Percentiles rank a stretch among this genome's conserved stretches.
phyloP scores from a whole-genome alignment of 1,140 invertebrate genomes.

The Anadara kagoshimensis region DNA sequence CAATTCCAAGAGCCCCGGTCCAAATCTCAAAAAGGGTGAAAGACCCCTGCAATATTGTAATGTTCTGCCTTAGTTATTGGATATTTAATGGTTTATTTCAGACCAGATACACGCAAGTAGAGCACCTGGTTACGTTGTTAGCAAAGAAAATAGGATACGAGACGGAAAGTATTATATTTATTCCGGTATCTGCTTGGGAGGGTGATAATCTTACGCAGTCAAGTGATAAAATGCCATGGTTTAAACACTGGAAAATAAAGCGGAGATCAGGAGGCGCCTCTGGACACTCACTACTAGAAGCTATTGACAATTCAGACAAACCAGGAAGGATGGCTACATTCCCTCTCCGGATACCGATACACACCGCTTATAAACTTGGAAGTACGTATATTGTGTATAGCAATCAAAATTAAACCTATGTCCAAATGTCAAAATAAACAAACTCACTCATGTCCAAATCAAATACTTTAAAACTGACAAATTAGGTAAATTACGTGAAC shows the following conservation, averaged over 20 bases:
- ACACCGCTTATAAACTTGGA: constrained; percentile 99
- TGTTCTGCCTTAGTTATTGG: too few relatives aligned
- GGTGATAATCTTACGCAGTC: constrained; percentile 98
- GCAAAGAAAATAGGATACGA: constrained; percentile 98
- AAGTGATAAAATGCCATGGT: constrained; percentile 95
- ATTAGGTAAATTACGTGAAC: too few relatives aligned
- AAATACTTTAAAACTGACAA: too few relatives aligned
- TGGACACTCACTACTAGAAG: constrained; percentile 92
- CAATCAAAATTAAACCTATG: too few relatives aligned
- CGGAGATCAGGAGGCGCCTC: constrained; percentile 90
- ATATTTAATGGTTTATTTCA: constrained; percentile 52
- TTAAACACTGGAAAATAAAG: constrained; percentile 89
- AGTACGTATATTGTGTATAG: constrained; percentile 71
- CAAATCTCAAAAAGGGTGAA: too few relatives aligned
- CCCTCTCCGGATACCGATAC: constrained; percentile 94
- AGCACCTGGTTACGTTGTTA: constrained; percentile 87
- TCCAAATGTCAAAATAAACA: too few relatives aligned
- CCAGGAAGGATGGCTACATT: constrained; percentile 95
- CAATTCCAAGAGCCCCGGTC: too few relatives aligned
- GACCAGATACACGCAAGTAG: constrained; percentile 96
- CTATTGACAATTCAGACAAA: constrained; percentile 94
- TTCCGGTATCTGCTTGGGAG: constrained; percentile 98
- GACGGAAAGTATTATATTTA: constrained; percentile 94
- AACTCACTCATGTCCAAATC: too few relatives aligned
- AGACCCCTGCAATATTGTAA: too few relatives aligned